A percentile compares a stretch with the other conserved stretches of the same genome.
Evolutionary conservation across 2,888 invertebrate species (phyloP).

Genomic region (Pecten maximus): DNA sequence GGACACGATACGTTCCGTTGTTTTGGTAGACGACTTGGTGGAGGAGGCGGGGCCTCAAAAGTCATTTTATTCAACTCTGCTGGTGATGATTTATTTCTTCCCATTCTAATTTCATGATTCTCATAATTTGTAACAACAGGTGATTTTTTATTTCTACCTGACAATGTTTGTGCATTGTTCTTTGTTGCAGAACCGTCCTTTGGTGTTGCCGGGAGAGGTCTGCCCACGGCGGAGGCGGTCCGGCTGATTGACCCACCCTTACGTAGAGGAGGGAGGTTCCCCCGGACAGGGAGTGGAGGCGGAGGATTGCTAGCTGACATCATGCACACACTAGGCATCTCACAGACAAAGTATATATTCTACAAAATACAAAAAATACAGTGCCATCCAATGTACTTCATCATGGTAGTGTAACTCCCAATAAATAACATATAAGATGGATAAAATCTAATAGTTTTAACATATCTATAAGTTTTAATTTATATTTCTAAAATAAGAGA

Average conservation of each 20-base stretch:
- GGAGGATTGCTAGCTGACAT: not conserved
- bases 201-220: not conserved
- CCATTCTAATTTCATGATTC: not conserved
- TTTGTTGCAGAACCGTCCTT: not conserved
- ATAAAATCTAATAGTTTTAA: too few relatives aligned
- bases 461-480: too few relatives aligned
- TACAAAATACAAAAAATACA: too few relatives aligned
- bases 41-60: not conserved
- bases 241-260: not conserved
- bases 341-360: too few relatives aligned
- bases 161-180: not conserved
- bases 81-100: not conserved
- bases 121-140: constrained; percentile 10
- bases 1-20: not conserved
- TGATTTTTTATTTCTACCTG: constrained; percentile 1
- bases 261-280: not conserved
- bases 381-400: too few relatives aligned
- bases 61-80: not conserved
- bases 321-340: not conserved
- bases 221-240: not conserved
- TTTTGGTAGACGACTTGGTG: not conserved
- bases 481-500: too few relatives aligned
- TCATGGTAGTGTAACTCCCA: too few relatives aligned
- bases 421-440: too few relatives aligned
- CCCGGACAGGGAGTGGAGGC: not conserved